phyloP scores from a whole-genome alignment of 2,888 invertebrate species.

The Cancer borealis region DNA sequence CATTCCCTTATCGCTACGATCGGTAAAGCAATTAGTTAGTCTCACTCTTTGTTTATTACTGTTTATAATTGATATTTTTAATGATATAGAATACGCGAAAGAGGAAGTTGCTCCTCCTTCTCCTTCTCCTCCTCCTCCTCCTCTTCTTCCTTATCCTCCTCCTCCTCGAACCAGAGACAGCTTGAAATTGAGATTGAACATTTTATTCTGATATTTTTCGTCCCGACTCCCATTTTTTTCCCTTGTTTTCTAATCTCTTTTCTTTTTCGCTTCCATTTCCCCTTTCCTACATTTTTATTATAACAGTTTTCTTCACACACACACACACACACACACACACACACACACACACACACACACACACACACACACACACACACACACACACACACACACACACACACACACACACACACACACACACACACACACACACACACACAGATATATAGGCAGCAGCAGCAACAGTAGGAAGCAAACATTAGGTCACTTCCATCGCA shows the following conservation, averaged over 20 bases:
- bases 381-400: constrained; percentile 5
- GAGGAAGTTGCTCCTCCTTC: not conserved
- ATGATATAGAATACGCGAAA: not conserved
- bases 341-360: not conserved
- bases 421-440: not conserved
- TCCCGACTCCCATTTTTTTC: not conserved
- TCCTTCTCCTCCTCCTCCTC: not conserved
- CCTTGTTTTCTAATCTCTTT: not conserved
- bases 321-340: constrained; percentile 7
- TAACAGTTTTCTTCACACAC: not conserved
- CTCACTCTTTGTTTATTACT: not conserved
- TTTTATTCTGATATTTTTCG: not conserved
- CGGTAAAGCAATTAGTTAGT: not conserved
- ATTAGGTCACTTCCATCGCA: not conserved
- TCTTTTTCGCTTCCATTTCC: not conserved
- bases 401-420: constrained; percentile 21
- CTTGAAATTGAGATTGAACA: not conserved
- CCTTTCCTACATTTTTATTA: not conserved
- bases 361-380: not conserved
- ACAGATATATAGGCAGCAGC: not conserved
- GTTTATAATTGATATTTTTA: not conserved
- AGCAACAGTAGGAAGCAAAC: not conserved
- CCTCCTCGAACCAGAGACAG: not conserved
- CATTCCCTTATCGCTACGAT: not conserved
- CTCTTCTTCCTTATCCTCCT: not conserved